phyloP scores from a whole-genome alignment of 2,797 vertebrate species.

The Eulemur albifrons region DNA sequence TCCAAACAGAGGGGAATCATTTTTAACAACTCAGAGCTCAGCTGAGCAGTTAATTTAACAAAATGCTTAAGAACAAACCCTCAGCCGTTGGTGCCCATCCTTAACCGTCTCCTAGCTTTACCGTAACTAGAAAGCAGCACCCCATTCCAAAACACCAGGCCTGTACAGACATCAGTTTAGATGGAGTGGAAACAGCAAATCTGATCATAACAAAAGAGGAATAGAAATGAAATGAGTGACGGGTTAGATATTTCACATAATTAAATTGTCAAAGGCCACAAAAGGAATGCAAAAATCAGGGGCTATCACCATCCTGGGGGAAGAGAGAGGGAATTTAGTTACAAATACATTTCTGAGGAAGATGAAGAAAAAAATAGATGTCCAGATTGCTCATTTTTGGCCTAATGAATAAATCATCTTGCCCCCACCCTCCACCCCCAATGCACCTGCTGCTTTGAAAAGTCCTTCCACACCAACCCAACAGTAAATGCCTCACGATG shows the following conservation, averaged over 20 bases:
- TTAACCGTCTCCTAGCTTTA: slow-evolving; percentile 37
- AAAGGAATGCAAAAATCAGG: slow-evolving; percentile 68
- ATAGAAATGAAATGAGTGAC: slow-evolving; percentile 63
- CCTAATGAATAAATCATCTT: slow-evolving; percentile 95
- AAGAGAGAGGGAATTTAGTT: slow-evolving; percentile 70
- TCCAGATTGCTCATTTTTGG: slow-evolving; percentile 88
- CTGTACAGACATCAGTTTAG: slow-evolving; percentile 57
- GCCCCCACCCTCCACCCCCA: slow-evolving; percentile 78
- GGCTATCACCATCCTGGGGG: slow-evolving; percentile 62
- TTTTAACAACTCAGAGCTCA: slow-evolving; percentile 77
- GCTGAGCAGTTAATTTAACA: slow-evolving; percentile 79
- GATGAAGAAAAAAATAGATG: slow-evolving; percentile 84
- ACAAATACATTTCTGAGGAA: slow-evolving; percentile 81
- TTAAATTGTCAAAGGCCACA: slow-evolving; percentile 79
- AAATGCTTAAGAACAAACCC: slow-evolving; percentile 70
- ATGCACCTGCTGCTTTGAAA: slow-evolving; percentile 92
- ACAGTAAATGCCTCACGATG: slow-evolving; percentile 90
- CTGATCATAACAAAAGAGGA: slow-evolving; percentile 73
- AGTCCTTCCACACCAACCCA: slow-evolving; percentile 86
- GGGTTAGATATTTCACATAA: slow-evolving; percentile 56
- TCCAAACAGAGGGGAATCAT: slow-evolving; percentile 74
- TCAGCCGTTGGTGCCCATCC: neutral
- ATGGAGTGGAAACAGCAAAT: slow-evolving; percentile 62
- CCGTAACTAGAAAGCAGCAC: slow-evolving; percentile 30
- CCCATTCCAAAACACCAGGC: slow-evolving; percentile 57